A percentile compares a stretch with the other conserved stretches of the same genome.
These are phyloP conservation scores for Tetramorium bicarinatum DNA, from an alignment of 2,888 invertebrate species.

Conservation along the genomic window DNA sequence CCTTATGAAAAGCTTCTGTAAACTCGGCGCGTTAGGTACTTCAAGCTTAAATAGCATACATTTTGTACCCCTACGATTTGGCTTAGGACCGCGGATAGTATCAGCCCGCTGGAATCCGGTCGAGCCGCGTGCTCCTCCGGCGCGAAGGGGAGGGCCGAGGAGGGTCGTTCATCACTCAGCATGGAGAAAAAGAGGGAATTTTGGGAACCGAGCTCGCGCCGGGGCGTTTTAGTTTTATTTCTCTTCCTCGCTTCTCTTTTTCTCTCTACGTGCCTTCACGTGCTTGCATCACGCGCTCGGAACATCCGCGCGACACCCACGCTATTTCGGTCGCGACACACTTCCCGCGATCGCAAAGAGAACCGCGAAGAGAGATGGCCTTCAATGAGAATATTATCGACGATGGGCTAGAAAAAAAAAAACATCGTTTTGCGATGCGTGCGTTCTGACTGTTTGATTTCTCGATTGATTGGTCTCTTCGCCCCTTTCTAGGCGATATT, in stretches of 20 bases:
- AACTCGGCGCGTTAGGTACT: background rate
- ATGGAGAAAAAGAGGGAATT: slow-evolving; percentile 38
- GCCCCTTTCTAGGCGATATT: background rate
- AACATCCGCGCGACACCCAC: slow-evolving; percentile 56
- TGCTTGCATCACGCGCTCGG: slow-evolving; percentile 44
- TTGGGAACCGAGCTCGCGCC: slow-evolving; percentile 27
- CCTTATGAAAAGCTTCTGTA: slow-evolving; percentile 87
- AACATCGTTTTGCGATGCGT: background rate
- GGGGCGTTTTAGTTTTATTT: slow-evolving; percentile 27
- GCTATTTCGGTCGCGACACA: slow-evolving; percentile 72
- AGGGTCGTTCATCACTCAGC: slow-evolving; percentile 4
- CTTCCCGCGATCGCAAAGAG: slow-evolving; percentile 40
- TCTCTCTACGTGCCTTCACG: slow-evolving; percentile 18
- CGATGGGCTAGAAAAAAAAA: slow-evolving; percentile 60
- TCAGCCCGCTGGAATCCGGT: slow-evolving; percentile 9
- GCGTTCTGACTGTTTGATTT: background rate
- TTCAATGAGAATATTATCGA: slow-evolving; percentile 59
- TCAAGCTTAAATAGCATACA: background rate
- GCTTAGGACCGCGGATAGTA: background rate
- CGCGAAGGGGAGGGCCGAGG: background rate
- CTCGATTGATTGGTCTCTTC: background rate
- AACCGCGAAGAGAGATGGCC: slow-evolving; percentile 52
- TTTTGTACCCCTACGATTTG: background rate
- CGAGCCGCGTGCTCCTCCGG: background rate
- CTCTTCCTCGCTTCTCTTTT: background rate